Conservation (phyloP, 2,797 vertebrate species). For the Apogon hyalosoma region DNA sequence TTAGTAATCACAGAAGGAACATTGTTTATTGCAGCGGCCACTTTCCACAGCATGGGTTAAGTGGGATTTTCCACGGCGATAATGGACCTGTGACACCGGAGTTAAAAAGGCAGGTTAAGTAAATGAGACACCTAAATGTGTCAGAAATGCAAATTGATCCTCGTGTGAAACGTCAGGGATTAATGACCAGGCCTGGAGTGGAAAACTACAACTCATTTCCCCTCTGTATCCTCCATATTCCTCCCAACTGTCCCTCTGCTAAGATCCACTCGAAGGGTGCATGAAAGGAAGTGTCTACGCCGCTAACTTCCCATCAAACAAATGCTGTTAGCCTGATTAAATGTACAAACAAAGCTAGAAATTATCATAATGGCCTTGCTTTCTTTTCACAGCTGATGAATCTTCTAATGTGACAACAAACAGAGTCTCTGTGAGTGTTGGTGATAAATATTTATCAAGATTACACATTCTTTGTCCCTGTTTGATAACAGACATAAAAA, state of each 20-base stretch:
- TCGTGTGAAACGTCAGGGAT: not conserved
- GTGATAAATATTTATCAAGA: conserved; percentile 57
- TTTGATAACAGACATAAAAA: conserved; percentile 31
- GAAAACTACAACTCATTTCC: not conserved
- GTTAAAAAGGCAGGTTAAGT: not conserved
- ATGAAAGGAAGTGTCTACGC: conserved; percentile 29
- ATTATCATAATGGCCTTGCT: conserved; percentile 40
- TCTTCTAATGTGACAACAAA: conserved; percentile 58
- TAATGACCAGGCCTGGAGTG: conserved; percentile 1
- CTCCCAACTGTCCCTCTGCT: conserved; percentile 13
- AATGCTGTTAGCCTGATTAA: conserved; percentile 48
- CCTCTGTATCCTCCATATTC: conserved; percentile 12
- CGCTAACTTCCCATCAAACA: conserved; percentile 41
- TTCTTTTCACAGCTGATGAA: conserved; percentile 49
- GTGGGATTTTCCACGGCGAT: conserved; percentile 6
- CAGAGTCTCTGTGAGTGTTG: conserved; percentile 15
- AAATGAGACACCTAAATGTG: not conserved
- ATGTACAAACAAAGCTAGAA: conserved; percentile 44
- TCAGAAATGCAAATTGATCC: not conserved
- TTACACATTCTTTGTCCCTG: conserved; percentile 39
- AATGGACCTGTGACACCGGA: not conserved
- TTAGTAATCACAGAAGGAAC: not conserved
- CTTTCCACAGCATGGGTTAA: conserved; percentile 1
- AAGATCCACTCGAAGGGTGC: conserved; percentile 18
- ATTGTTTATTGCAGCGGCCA: not conserved